Conservation (phyloP, 2,797 vertebrate species). For the Sorex maritimensis region DNA sequence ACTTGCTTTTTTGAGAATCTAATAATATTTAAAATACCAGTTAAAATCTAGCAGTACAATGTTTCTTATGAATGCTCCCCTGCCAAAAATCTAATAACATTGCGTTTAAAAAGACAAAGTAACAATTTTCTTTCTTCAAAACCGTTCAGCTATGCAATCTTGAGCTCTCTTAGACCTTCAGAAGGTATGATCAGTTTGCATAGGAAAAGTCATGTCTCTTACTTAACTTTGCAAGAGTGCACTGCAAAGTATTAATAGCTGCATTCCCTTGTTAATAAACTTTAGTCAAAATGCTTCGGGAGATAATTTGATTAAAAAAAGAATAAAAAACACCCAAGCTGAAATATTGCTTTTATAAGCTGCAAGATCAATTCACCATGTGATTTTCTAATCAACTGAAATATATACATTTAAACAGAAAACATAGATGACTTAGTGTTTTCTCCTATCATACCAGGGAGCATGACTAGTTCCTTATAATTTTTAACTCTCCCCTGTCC, state of each 20-base stretch:
- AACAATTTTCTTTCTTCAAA: conserved; percentile 83
- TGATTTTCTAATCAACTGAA: conserved; percentile 83
- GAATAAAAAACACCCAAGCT: conserved; percentile 83
- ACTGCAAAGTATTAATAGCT: conserved; percentile 58
- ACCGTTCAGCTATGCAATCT: conserved; percentile 77
- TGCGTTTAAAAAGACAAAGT: conserved; percentile 80
- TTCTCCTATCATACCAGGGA: conserved; percentile 58
- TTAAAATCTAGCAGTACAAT: conserved; percentile 80
- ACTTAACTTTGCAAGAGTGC: conserved; percentile 77
- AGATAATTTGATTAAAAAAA: conserved; percentile 84
- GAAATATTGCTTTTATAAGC: conserved; percentile 83
- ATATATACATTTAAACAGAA: conserved; percentile 82
- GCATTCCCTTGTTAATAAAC: conserved; percentile 82
- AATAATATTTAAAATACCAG: conserved; percentile 74
- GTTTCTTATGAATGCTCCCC: conserved; percentile 81
- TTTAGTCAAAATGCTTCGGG: conserved; percentile 75
- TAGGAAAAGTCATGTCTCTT: conserved; percentile 65
- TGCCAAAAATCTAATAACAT: conserved; percentile 82
- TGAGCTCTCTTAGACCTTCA: conserved; percentile 78
- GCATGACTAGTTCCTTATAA: conserved; percentile 38
- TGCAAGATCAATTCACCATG: conserved; percentile 80
- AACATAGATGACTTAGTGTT: conserved; percentile 74
- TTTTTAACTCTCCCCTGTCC: conserved; percentile 62
- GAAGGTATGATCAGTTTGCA: conserved; percentile 74
- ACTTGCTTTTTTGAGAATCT: conserved; percentile 70